Base-by-base conservation (phyloP, 1,140 invertebrate species). In the Drosophila nannoptera region DNA sequence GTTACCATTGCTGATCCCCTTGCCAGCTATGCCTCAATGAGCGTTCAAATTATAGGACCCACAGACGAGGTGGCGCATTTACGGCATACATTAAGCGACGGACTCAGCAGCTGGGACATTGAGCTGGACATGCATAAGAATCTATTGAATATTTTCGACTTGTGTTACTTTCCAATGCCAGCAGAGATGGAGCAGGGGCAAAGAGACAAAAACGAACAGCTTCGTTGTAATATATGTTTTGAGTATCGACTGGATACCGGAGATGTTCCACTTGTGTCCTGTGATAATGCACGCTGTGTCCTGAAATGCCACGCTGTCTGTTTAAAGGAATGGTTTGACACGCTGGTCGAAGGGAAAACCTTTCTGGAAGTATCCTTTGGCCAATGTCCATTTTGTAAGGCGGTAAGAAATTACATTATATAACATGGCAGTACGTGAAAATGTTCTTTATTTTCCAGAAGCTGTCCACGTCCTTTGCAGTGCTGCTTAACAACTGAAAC, bases 61-160 rank as follows among this genome's bases (percentile, higher is more conserved):
- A 88, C 88, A 0, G 66, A 73, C 0, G 87, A 88, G 36, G 87
- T 89, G 5, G 72, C 74, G 5, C 56, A 73, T 0, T 31, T 88
- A 62, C 67, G 88, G 0, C 69, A 82, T 8, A 70, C 75, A 4
- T 68, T 87, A 0, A 88, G 87, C 54, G 76, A 88, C 14, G 83
- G 86, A 0, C 45, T 89, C 0, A 38, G 69, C n/a, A 78, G 69
- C 36, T 89, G 88, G 88, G 88, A 89, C 52, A 16, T 52, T 6
- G 88, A 89, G 22, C 35, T 88, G 42, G 77, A 87, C 50, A 76
- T 89, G 52, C 78, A 89, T 64, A 83, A 84, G 55, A 89, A 89
- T 54, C 69, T 89, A 5, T 59, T 89, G 59, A 75, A 84, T 5
- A 89, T 86, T 9, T 89, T 89, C 36, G 86, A 89, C 40, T 46